Percentiles rank a stretch among this genome's conserved stretches.
These are phyloP conservation scores for Telmatherina bonti DNA, from an alignment of 2,797 vertebrate species.

Conservation along the genomic window DNA sequence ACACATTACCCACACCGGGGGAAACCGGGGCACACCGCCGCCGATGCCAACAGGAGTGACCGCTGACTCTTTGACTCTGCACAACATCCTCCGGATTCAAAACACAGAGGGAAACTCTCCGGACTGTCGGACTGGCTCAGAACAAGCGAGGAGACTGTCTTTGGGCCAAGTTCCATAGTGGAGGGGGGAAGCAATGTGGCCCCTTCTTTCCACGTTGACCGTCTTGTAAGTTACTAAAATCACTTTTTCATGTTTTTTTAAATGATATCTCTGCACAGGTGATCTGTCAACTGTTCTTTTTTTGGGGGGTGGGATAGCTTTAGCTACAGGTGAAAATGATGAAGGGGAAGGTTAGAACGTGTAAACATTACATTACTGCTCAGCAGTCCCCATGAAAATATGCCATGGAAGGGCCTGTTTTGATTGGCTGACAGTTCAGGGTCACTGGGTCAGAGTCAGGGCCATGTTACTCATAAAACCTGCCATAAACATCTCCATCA, in stretches of 20 bases:
- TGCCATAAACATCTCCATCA: constrained; percentile 80
- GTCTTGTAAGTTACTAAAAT: constrained; percentile 84
- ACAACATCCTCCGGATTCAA: constrained; percentile 76
- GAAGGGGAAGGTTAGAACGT: constrained; percentile 55
- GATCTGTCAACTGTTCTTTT: constrained; percentile 24
- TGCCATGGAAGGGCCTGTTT: constrained; percentile 70
- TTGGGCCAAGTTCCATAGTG: constrained; percentile 81
- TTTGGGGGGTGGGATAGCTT: not conserved
- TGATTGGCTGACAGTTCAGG: constrained; percentile 82
- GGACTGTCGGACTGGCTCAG: constrained; percentile 81
- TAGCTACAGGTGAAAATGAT: constrained; percentile 47
- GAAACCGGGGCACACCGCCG: constrained; percentile 73
- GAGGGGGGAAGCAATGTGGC: constrained; percentile 86
- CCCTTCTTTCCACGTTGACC: constrained; percentile 88
- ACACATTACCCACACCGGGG: constrained; percentile 67
- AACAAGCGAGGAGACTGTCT: constrained; percentile 81
- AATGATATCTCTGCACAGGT: constrained; percentile 3
- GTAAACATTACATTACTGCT: constrained; percentile 78
- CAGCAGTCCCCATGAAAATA: constrained; percentile 79
- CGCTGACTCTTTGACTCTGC: constrained; percentile 80
- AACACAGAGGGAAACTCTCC: constrained; percentile 70
- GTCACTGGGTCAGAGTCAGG: constrained; percentile 77
- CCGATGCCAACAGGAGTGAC: constrained; percentile 82
- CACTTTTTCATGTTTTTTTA: constrained; percentile 28
- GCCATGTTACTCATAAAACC: constrained; percentile 77